Evolutionary conservation across 2,113 vertebrate species (phyloP).

Genomic region (Pheucticus melanocephalus): DNA sequence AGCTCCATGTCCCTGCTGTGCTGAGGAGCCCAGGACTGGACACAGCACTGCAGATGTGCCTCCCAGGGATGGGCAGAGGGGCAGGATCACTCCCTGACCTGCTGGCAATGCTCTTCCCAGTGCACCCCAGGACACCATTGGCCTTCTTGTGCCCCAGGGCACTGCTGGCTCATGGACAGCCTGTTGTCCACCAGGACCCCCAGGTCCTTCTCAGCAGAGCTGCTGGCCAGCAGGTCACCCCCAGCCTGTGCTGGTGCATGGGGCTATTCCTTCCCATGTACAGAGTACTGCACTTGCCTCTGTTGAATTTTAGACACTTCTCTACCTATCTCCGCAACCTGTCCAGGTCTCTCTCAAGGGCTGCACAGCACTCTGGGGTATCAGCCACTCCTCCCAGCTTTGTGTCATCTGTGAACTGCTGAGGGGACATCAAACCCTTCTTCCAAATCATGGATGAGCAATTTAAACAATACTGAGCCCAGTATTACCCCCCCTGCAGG

Average conservation of each 20-base stretch:
- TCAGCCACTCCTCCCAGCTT: background rate
- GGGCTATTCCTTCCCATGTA: too few species aligned
- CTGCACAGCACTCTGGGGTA: background rate
- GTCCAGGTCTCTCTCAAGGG: too few species aligned
- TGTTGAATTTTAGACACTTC: background rate
- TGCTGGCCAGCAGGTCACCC: background rate
- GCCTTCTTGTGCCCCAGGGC: background rate
- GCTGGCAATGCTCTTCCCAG: background rate
- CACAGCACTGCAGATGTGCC: background rate
- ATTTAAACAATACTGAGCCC: background rate
- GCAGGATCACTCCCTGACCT: background rate
- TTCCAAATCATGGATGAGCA: background rate
- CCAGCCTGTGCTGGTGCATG: background rate
- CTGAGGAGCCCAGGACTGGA: background rate
- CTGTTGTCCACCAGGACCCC: background rate
- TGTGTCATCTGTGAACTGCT: background rate
- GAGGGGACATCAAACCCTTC: background rate
- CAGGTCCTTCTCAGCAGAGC: background rate
- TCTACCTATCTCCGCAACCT: background rate
- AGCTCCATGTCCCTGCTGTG: background rate
- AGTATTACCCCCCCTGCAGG: rapidly evolving
- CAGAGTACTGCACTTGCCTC: background rate
- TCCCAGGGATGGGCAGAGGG: background rate
- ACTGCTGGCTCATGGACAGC: background rate
- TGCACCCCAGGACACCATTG: background rate